These are phyloP conservation scores for Amblyopsis hoosieri DNA, from an alignment of 2,797 vertebrate species.

Conservation along the genomic window DNA sequence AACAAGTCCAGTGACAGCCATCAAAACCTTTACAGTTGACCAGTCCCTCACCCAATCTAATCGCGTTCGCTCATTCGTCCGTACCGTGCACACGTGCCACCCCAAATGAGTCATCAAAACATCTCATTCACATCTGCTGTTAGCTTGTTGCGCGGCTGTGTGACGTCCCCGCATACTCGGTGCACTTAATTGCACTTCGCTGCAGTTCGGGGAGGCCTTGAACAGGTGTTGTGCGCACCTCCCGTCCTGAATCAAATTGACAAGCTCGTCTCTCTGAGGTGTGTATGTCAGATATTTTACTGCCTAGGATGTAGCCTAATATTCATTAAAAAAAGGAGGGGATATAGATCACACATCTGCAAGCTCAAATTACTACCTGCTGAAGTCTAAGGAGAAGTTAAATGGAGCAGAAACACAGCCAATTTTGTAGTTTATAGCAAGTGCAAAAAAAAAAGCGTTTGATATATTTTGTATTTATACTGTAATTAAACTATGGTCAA, in stretches of 20 bases:
- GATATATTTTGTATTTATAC: not conserved
- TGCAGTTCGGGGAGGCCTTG: conserved; percentile 41
- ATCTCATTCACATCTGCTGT: conserved; percentile 48
- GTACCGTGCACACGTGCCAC: conserved; percentile 1
- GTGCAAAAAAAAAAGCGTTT: too few relatives aligned
- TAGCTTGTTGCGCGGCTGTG: conserved; percentile 11
- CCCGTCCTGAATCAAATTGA: conserved; percentile 19
- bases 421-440: not conserved
- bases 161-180: conserved; percentile 14
- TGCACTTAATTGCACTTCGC: conserved; percentile 45
- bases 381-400: not conserved
- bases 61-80: not conserved
- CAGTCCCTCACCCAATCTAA: conserved; percentile 27
- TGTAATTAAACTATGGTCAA: not conserved
- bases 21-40: conserved; percentile 31
- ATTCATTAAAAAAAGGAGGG: conserved; percentile 17
- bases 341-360: conserved; percentile 37
- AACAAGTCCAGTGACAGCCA: conserved; percentile 9
- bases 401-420: not conserved
- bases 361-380: conserved; percentile 17
- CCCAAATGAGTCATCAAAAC: conserved; percentile 28
- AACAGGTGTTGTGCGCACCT: conserved; percentile 50
- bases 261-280: conserved; percentile 5
- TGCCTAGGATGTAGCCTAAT: conserved; percentile 9
- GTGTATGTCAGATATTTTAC: conserved; percentile 11